Base-by-base conservation (phyloP, 2,797 vertebrate species). In the Betta splendens region DNA sequence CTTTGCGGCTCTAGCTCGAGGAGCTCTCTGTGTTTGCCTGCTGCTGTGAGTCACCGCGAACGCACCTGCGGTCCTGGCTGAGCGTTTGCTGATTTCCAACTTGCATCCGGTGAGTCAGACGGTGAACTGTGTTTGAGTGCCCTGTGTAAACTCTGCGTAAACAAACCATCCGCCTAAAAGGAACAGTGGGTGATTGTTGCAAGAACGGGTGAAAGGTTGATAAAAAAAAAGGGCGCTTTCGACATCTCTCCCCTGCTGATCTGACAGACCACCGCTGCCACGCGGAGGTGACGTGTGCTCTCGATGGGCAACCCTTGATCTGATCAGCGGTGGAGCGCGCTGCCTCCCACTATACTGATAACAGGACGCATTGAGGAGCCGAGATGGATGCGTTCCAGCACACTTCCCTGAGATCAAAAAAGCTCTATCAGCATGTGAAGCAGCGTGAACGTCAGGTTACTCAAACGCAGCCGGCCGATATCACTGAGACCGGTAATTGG, bases 241-340 rank as follows among this genome's bases (percentile, higher is more conserved):
- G 56, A 25, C 33, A 17, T 40, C 54, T 58, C 45, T 23, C 38
- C 35, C 51, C 47, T n/a, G 29, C 28, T 6, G 37, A 20, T 21
- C 69, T 44, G 56, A 74, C 62, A 57, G 46, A 23, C 56, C 18
- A 54, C 59, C 39, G 71, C 73, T 69, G 65, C 78, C 54, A 63
- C 48, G 40, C 46, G 37, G 33, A 65, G 29, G 50, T n/a, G n/a
- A n/a, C n/a, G 50, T 78, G 67, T 72, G 69, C 77, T 63, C 65
- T 75, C 78, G 77, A 84, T 75, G 63, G 69, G 52, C 81, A 67
- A 83, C 69, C 79, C 81, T 60, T 77, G 74, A 74, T 64, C 80
- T 63, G 81, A 80, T 80, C 72, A 72, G 73, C 65, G 65, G 85
- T 69, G 53, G 37, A 49, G 61, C 64, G 69, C 11, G n/a, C 38